These are phyloP conservation scores for Sinocyclocheilus rhinocerous DNA, from an alignment of 2,113 vertebrate genomes.

Conservation along the genomic window DNA sequence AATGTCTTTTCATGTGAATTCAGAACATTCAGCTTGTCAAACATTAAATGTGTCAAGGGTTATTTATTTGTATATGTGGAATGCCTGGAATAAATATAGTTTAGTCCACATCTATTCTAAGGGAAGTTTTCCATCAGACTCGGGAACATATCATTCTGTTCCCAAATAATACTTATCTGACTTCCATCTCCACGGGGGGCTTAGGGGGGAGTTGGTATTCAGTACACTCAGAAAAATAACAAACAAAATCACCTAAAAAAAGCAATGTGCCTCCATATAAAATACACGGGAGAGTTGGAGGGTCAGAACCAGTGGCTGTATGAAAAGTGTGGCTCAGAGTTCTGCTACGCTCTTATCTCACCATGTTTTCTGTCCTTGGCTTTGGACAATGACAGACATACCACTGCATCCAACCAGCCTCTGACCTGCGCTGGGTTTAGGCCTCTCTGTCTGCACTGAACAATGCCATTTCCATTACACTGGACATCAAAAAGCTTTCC, in stretches of 20 bases:
- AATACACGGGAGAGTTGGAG: conserved; percentile 5
- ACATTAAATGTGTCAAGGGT: conserved; percentile 57
- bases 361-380: conserved; percentile 56
- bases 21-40: conserved; percentile 51
- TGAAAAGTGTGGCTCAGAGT: conserved; percentile 26
- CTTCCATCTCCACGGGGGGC: neutral
- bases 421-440: conserved; percentile 64
- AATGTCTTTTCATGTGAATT: conserved; percentile 68
- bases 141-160: conserved; percentile 34
- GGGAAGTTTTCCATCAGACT: conserved; percentile 49
- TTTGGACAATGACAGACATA: conserved; percentile 65
- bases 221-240: conserved; percentile 37
- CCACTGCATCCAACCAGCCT: conserved; percentile 50
- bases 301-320: neutral
- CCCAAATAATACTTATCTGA: conserved; percentile 55
- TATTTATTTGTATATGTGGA: conserved; percentile 57
- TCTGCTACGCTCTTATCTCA: conserved; percentile 57
- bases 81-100: conserved; percentile 61
- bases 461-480: conserved; percentile 74
- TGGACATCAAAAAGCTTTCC: conserved; percentile 72
- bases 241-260: conserved; percentile 48
- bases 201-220: conserved; percentile 15
- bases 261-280: conserved; percentile 48
- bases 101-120: conserved; percentile 51
- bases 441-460: conserved; percentile 67